Evolutionary conservation across 2,888 invertebrate genomes (phyloP), one percentile per base, ranked within the genome.

Genomic region (Clostera curtula): DNA sequence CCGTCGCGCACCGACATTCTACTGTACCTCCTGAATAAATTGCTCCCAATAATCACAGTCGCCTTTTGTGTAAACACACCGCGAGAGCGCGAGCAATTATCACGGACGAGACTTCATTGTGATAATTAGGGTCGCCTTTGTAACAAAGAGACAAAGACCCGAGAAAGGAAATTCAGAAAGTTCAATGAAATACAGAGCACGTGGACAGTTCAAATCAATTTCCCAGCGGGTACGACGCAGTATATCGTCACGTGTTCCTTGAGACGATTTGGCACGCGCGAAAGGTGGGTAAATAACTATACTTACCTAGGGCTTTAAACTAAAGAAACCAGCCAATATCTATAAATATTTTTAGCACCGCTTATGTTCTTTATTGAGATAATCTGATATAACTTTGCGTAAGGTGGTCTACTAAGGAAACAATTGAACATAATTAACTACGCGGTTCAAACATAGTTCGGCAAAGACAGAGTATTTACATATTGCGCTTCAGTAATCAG

Each of bases 161-260:
- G 31, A 41, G 42, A 48, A 49, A 44, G 43, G 50, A 46, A 46
- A 38, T 45, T 44, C 41, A 38, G 47, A 47, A 56, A 62, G 61
- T 58, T 61, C 63, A 65, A 62, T 51, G 57, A 53, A 62, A 62
- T 56, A 42, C 4, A 38, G 37, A 55, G 40, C 67, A 64, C 58
- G 60, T 62, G 59, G 51, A 43, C n/a, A 46, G 21, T 27, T 18
- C 25, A 42, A 41, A 42, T 33, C 34, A 11, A 34, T 33, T 36
- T 36, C 31, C 26, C 26, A 26, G 13, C 25, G 31, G 28, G 29
- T 27, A 37, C 43, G 31, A 39, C 48, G 53, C 47, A 50, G 33
- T 39, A 40, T 25, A 31, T 34, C 34, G 41, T 57, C 62, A 57
- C 56, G 50, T 57, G 51, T 40, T 42, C 32, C 27, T 37, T 26